Conservation (phyloP, 2,797 vertebrate genomes). For the Fratercula arctica region DNA sequence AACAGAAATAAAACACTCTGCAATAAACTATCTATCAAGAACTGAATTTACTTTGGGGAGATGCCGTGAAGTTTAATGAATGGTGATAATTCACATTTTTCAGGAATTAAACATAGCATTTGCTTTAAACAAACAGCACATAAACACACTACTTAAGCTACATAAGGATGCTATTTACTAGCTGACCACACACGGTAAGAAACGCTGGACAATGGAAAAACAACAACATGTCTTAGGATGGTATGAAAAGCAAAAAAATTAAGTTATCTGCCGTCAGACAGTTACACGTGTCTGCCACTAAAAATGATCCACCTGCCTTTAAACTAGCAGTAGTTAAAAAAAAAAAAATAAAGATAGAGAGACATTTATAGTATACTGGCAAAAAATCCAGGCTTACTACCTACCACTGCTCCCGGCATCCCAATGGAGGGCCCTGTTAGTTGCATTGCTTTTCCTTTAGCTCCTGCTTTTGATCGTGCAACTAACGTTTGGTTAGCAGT, state of each 20-base stretch:
- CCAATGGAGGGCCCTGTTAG: not conserved
- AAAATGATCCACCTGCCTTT: not conserved
- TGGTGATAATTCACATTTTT: not conserved
- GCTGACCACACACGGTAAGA: not conserved
- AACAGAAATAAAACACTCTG: not conserved
- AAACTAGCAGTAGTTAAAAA: not conserved
- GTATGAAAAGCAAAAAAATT: not conserved
- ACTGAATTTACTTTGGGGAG: not conserved
- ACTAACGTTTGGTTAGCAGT: not conserved
- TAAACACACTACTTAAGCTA: not conserved
- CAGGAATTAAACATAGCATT: not conserved
- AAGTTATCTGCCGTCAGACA: not conserved
- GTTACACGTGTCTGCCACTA: not conserved
- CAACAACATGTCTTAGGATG: not conserved
- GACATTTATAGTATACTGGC: not conserved
- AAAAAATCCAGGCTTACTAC: not conserved
- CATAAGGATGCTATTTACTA: not conserved
- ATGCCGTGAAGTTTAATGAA: not conserved
- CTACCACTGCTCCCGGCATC: not conserved
- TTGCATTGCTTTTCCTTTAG: not conserved
- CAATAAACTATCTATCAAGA: not conserved
- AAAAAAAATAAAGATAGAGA: no score
- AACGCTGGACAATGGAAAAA: not conserved
- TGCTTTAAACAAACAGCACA: not conserved
- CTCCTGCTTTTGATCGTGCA: not conserved